Evolutionary conservation across 2,888 invertebrate species (phyloP).

Genomic region (Odontothrips loti): DNA sequence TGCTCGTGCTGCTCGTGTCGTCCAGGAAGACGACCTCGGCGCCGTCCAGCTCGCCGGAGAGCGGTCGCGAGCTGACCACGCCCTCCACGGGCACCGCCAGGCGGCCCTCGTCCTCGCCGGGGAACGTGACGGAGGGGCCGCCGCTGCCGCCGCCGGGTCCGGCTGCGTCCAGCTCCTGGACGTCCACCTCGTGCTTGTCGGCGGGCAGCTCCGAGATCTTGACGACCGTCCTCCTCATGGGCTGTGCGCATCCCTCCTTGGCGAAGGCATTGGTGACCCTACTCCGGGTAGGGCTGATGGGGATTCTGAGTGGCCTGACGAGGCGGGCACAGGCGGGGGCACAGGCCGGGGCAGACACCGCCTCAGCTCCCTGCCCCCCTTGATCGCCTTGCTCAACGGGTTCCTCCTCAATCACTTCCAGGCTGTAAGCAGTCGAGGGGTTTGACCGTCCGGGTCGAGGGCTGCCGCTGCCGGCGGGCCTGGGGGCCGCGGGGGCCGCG

Average conservation of each 20-base stretch:
- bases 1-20: conserved; percentile 7
- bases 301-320: not conserved
- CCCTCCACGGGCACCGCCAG: not conserved
- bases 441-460: not conserved
- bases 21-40: conserved; percentile 19
- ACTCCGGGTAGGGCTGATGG: not conserved
- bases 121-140: not conserved
- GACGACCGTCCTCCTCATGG: not conserved
- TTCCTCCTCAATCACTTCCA: conserved; percentile 12
- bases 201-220: not conserved
- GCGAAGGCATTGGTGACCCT: not conserved
- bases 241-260: not conserved
- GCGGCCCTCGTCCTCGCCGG: not conserved
- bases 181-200: not conserved
- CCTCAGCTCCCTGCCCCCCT: no score
- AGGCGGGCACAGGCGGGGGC: not conserved
- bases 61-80: not conserved
- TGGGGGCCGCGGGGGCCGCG: not conserved
- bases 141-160: not conserved
- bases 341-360: no score
- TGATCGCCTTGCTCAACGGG: not conserved
- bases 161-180: not conserved
- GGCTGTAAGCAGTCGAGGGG: not conserved
- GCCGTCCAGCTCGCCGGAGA: not conserved
- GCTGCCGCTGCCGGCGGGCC: not conserved